These are phyloP conservation scores for Pilophorus perplexus DNA, from an alignment of 2,888 invertebrate species.

Conservation along the genomic window DNA sequence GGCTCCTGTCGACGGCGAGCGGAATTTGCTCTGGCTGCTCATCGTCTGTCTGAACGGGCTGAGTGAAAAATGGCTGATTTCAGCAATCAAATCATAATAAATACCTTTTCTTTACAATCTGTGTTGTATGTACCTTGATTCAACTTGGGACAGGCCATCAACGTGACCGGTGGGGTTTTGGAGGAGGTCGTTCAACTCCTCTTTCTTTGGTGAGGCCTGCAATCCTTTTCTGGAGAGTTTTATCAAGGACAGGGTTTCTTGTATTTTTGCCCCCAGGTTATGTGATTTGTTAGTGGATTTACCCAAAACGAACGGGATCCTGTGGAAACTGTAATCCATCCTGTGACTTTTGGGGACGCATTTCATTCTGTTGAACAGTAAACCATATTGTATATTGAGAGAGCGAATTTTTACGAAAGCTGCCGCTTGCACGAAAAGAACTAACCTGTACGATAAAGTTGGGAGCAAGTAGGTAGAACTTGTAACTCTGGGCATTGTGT, in stretches of 20 bases:
- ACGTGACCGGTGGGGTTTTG: no score
- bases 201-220: background rate
- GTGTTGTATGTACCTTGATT: no score
- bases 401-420: no score
- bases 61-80: no score
- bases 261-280: constrained; percentile 41
- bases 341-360: constrained; percentile 32
- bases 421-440: no score
- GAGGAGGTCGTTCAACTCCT: constrained; percentile 2
- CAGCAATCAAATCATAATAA: no score
- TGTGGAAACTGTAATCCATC: constrained; percentile 7
- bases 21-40: background rate
- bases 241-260: constrained; percentile 42
- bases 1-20: background rate
- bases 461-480: constrained; percentile 25
- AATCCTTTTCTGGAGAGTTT: constrained; percentile 28
- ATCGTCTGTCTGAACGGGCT: no score
- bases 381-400: no score
- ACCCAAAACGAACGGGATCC: constrained; percentile 43
- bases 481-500: background rate
- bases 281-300: constrained; percentile 36
- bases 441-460: constrained; percentile 21
- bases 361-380: no score
- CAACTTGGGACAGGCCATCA: no score
- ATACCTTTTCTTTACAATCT: no score